These are phyloP conservation scores for Pegoplata infirma DNA, from an alignment of 2,888 invertebrate genomes.

Conservation along the genomic window DNA sequence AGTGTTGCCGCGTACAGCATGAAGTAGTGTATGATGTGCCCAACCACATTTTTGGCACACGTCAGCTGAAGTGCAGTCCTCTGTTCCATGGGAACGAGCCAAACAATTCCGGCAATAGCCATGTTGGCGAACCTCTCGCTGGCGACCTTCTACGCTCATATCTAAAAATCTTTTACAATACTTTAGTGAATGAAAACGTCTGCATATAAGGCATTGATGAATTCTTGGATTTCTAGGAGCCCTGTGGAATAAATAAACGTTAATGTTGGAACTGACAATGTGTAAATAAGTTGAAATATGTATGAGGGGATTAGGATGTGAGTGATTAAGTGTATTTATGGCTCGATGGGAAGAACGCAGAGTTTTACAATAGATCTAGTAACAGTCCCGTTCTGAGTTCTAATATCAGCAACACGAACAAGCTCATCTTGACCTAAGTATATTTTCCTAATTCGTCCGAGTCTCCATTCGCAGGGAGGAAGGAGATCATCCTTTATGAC, in stretches of 20 bases:
- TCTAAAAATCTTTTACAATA: background rate
- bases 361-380: too few relatives aligned
- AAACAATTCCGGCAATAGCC: background rate
- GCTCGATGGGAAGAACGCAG: too few relatives aligned
- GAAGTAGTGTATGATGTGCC: background rate
- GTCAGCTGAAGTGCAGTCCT: background rate
- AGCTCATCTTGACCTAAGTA: background rate
- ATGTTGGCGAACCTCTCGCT: background rate
- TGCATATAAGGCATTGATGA: background rate
- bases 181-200: background rate
- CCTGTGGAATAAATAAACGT: conserved; percentile 5
- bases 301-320: too few relatives aligned
- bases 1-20: too few relatives aligned
- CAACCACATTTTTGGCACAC: background rate
- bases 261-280: background rate
- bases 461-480: too few relatives aligned
- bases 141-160: background rate
- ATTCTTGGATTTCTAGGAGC: background rate
- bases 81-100: background rate
- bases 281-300: background rate
- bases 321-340: background rate
- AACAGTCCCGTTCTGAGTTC: background rate
- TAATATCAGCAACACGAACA: background rate
- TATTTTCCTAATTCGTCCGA: too few relatives aligned
- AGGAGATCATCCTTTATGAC: too few relatives aligned